Percentiles rank a stretch among this genome's conserved stretches.
Evolutionary conservation across 35 echinoderm and acorn worm genomes (phyloP).

Genomic region (Eucidaris tribuloides): DNA sequence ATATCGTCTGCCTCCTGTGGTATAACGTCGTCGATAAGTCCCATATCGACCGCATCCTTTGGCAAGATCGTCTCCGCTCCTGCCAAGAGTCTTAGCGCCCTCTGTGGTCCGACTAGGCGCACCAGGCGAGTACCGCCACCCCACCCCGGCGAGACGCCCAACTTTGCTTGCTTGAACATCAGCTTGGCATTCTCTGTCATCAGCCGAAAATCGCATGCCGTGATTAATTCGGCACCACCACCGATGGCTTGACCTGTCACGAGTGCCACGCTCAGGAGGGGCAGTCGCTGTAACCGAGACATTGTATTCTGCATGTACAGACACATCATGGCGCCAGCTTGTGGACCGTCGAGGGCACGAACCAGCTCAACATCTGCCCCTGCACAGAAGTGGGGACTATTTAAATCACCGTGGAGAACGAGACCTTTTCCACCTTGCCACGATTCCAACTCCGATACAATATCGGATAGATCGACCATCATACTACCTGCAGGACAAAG

Average conservation of each 20-base stretch:
- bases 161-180: conserved; percentile 72
- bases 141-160: conserved; percentile 81
- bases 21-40: conserved; percentile 48
- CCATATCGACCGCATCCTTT: conserved; percentile 41
- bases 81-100: conserved; percentile 66
- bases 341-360: conserved; percentile 12
- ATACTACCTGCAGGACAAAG: conserved; percentile 65
- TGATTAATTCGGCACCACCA: conserved; percentile 75
- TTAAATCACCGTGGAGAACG: conserved; percentile 50
- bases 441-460: conserved; percentile 62
- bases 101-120: conserved; percentile 59
- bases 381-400: conserved; percentile 62
- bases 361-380: conserved; percentile 62
- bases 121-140: conserved; percentile 91
- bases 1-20: conserved; percentile 19
- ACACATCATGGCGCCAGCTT: conserved; percentile 74
- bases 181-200: conserved; percentile 42
- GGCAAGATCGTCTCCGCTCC: conserved; percentile 20
- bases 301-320: conserved; percentile 92
- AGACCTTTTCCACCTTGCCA: conserved; percentile 87
- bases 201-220: conserved; percentile 90
- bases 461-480: conserved; percentile 90
- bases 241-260: conserved; percentile 71
- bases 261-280: conserved; percentile 71
- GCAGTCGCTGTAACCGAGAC: conserved; percentile 55